Evolutionary conservation across 92 coral and sea anemone species (phyloP), one percentile per base, ranked within the genome.

Genomic region (Epizoanthus scotinus): DNA sequence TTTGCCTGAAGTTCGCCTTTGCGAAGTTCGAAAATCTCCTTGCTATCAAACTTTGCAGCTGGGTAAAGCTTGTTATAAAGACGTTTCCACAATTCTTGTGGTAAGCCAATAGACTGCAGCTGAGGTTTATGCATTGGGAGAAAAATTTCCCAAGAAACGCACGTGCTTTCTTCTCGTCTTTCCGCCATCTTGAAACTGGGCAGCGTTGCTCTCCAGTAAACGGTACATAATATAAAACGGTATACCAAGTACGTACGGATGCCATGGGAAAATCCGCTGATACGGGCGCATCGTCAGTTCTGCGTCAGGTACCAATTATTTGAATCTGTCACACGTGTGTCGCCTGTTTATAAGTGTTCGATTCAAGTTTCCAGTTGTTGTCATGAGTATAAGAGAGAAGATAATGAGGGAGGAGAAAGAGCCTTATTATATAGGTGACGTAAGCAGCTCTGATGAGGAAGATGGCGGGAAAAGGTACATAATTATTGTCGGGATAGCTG

Each of bases 361-460:
- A 67, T 9, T 19, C 66, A 31, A 42, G 6, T 42, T 12, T 44
- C 10, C 52, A 44, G 52, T 44, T 44, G 52, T 44, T 8, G 14
- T 9, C 52, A 87, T 87, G 91, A 87, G 75, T 68, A 52, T 70
- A 38, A 47, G 82, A 14, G 63, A 79, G 58, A 79, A 78, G 67
- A 71, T 88, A 70, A 65, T 44, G 73, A 71, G 62, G 62, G 82
- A 88, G 36, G 88, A 84, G 53, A 89, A 84, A 66, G 91, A 92
- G 71, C 90, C 90, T 26, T 90, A 92, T 56, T 65, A 83, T 59
- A 90, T 92, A 40, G 94, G 90, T 24, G 88, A 87, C 21, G 90
- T 85, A 18, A 87, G 94, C 79, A 91, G 93, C 79, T 92, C 97
- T 8, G 97, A 92, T 34, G 92, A 92, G 60, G 97, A 73, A 29